Conservation (phyloP, 2,113 vertebrate genomes). For the Mellivora capensis region DNA sequence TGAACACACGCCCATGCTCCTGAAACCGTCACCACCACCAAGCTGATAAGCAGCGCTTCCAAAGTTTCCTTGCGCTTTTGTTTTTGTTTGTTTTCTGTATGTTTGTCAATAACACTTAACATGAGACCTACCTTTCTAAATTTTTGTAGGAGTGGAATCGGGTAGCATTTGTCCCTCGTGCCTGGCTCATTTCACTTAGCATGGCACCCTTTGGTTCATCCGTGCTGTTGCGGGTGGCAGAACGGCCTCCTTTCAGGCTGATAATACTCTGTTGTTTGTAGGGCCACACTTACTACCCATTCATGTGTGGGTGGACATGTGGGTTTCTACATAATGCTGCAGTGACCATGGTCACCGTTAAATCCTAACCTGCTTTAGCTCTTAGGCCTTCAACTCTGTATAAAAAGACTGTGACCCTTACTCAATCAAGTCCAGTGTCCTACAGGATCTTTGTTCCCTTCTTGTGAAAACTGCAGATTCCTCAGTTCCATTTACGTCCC, state of each 20-base stretch:
- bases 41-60: background rate
- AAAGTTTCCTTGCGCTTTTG: background rate
- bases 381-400: background rate
- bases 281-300: background rate
- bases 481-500: background rate
- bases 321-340: background rate
- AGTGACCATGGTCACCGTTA: background rate
- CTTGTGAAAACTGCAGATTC: background rate
- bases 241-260: background rate
- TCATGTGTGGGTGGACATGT: background rate
- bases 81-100: background rate
- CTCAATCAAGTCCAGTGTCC: background rate
- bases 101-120: background rate
- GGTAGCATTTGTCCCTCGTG: background rate
- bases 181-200: background rate
- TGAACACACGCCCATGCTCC: background rate
- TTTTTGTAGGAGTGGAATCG: background rate
- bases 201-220: background rate
- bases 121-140: background rate
- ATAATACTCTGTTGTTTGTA: background rate
- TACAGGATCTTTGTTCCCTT: background rate
- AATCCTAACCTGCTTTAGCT: background rate
- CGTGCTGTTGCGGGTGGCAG: background rate
- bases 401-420: background rate
- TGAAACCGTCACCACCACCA: background rate